Evolutionary conservation across 1,140 invertebrate genomes (phyloP).

Genomic region (Euborellia annulipes): DNA sequence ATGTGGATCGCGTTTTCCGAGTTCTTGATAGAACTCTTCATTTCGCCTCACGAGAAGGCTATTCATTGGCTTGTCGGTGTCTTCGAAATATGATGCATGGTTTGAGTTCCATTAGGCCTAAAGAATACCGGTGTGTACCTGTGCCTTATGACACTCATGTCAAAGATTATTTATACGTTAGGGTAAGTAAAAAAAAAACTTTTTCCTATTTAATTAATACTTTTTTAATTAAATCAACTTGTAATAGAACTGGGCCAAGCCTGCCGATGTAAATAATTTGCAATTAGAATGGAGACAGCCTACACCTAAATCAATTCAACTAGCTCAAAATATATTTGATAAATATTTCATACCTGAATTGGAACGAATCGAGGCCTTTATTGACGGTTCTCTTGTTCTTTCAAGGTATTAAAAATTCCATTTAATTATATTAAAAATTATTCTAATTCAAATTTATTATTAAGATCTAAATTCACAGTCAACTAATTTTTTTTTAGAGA

Average conservation of each 20-base stretch:
- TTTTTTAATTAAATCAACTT: too few relatives aligned
- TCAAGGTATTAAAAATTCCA: too few relatives aligned
- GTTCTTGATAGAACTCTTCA: slow-evolving; percentile 45
- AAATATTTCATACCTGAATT: slow-evolving; percentile 43
- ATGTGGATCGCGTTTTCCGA: slow-evolving; percentile 38
- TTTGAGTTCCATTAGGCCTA: slow-evolving; percentile 40
- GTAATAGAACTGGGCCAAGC: slow-evolving; percentile 61
- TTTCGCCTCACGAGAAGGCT: slow-evolving; percentile 43
- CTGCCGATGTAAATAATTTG: slow-evolving; percentile 44
- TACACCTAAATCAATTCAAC: slow-evolving; percentile 44
- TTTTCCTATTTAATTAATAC: too few relatives aligned
- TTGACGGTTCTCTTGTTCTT: slow-evolving; percentile 21
- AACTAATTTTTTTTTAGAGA: slow-evolving; percentile 20
- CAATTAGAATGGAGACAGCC: slow-evolving; percentile 66
- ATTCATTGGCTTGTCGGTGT: slow-evolving; percentile 33
- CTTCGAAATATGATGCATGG: slow-evolving; percentile 33
- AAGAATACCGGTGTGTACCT: slow-evolving; percentile 44
- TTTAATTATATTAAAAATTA: too few relatives aligned
- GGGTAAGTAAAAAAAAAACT: slow-evolving; percentile 33
- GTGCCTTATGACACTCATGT: slow-evolving; percentile 44
- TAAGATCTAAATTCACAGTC: too few relatives aligned
- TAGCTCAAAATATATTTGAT: slow-evolving; percentile 43
- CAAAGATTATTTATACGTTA: slow-evolving; percentile 54
- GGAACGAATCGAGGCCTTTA: slow-evolving; percentile 32
- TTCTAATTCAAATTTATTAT: too few relatives aligned